Evolutionary conservation across 2,888 invertebrate genomes (phyloP), one percentile per base, ranked within the genome.

Genomic region (Leucoma salicis): DNA sequence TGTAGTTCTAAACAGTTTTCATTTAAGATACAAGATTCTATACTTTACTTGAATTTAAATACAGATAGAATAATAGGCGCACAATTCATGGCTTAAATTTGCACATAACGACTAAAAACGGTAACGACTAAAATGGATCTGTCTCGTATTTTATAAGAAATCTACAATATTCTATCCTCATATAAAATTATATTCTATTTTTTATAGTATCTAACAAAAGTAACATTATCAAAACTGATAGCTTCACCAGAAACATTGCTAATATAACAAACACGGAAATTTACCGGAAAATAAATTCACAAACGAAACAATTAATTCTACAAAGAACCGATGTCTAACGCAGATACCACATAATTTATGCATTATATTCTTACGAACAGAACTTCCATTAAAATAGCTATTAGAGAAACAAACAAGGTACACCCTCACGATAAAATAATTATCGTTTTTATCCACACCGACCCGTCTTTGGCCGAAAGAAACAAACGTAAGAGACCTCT

Each of bases 331-430:
- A 71, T 70, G 61, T 57, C 46, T 52, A 59, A 66, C 63, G 62
- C 49, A 73, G 74, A 78, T 77, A 78, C 60, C 50, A 50, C 46
- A 67, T 81, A 82, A 86, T 82, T 82, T 84, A 85, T 82, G 72
- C 78, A 67, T 77, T 76, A 49, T 51, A 51, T 45, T 44, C 71
- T 72, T 70, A 67, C 66, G 64, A 64, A 75, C 75, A 70, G 73
- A 77, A 72, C 76, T 76, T 78, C 81, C 78, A 86, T 84, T 84
- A 86, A 81, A 84, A 79, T 78, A 74, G 80, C 86, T 82, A 87
- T 89, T 88, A 88, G 78, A 86, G 80, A 88, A 89, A 88, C 89
- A 88, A 89, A 88, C 86, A 88, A 85, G 85, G 67, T 78, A 78
- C 82, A 78, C 76, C 75, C 69, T 62, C 63, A 73, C 81, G 78